Base-by-base conservation (phyloP, 1,140 invertebrate genomes). In the Pseudomyrmex concolor region DNA sequence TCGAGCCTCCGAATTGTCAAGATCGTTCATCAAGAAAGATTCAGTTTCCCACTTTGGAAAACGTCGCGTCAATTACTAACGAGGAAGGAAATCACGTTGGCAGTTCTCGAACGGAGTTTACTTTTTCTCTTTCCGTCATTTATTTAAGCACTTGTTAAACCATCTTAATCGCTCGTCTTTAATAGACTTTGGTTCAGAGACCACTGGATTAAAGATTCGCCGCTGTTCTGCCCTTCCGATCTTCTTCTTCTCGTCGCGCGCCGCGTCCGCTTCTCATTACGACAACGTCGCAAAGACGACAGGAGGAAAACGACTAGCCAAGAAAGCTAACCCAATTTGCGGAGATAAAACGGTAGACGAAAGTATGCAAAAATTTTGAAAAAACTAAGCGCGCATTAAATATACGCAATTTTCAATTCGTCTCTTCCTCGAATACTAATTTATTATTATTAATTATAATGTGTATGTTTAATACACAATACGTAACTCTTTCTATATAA, bases 241-340 rank as follows among this genome's bases (percentile, higher is more conserved):
- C 22, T 51, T 10, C n/a, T 50, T 22, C 9, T 50, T 22, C 9
- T 15, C n/a, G 19, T 15, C 34, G 13, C 8, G 17, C 34, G 34
- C 5, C 2, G 10, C 25, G 54, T 72, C 57, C 67, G 43, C 67
- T 72, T 84, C 34, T 34, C 72, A 34, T 85, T 85, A 85, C 57
- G 60, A 57, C 59, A 66, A 48, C 9, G 66, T 67, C 51, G 54
- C 66, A 45, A 71, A 80, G 66, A 63, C 66, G 76, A 72, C 66
- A 59, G 64, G 50, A 59, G 22, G 25, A 43, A 43, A 62, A 22
- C 55, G 50, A 43, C 67, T 22, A 50, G 57, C 59, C 59, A 74
- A 80, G 64, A 68, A 83, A 68, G 54, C 66, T 88, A 90, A 90
- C 68, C 70, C 82, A 88, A 91, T 89, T 90, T 88, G 63, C 81